Conservation (phyloP, 2,888 invertebrate species). For the Phengaris arion region DNA sequence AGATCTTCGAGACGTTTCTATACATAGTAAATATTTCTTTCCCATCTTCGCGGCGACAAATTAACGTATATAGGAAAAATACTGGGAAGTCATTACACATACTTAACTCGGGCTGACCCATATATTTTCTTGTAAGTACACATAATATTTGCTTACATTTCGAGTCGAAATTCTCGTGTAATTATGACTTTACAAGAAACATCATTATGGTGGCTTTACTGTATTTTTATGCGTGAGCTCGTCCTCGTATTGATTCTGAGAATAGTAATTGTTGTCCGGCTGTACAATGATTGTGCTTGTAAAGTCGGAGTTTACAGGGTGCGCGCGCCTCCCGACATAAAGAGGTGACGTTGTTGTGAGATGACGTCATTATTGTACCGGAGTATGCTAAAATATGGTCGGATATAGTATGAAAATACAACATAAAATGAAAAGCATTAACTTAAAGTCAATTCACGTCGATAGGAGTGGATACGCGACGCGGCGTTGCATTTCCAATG, state of each 20-base stretch:
- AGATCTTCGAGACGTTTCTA: neutral
- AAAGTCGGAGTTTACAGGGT: slow-evolving; percentile 23
- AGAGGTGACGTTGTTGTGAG: neutral
- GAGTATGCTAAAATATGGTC: neutral
- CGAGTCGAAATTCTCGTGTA: slow-evolving; percentile 5
- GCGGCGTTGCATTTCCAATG: no score
- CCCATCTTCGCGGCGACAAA: slow-evolving; percentile 2
- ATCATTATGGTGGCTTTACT: slow-evolving; percentile 17
- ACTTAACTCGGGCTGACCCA: slow-evolving; percentile 11
- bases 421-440: no score
- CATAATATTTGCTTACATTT: slow-evolving; percentile 25
- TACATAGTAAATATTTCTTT: neutral
- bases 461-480: no score
- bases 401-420: no score
- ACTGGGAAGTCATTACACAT: neutral
- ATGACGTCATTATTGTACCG: slow-evolving; percentile 21
- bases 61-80: neutral
- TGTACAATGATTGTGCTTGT: slow-evolving; percentile 22
- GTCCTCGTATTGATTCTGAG: slow-evolving; percentile 29
- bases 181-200: slow-evolving; percentile 26
- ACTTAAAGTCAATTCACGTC: no score
- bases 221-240: slow-evolving; percentile 19
- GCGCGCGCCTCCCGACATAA: slow-evolving; percentile 7
- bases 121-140: slow-evolving; percentile 27
- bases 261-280: slow-evolving; percentile 23